Base-by-base conservation (phyloP, 2,888 invertebrate species). In the Sussaba pulchella region DNA sequence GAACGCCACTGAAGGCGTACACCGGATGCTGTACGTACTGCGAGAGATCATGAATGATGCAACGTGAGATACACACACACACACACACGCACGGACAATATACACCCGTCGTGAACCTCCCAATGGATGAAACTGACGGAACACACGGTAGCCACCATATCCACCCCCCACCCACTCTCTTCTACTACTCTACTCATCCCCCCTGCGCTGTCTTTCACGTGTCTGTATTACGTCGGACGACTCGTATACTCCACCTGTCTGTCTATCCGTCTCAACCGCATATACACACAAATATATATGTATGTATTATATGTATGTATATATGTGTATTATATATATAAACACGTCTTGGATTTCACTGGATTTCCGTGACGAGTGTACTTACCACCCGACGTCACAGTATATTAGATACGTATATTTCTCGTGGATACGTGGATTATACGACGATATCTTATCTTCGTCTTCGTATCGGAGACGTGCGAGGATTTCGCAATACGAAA, bases 21-120 rank as follows among this genome's bases (percentile, higher is more conserved):
- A 10, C 21, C 17, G 10, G 3, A 19, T 12, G 41, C 12, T n/a
- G 5, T 54, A 26, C 24, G 41, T n/a, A 41, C n/a, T n/a, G 41
- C 2, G 24, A 45, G 63, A 83, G 81, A 85, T 85, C 85, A 83
- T 73, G 85, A 83, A 85, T 83, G 85, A 85, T 80, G 85, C 83
- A 85, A 81, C 81, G 77, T 66, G 64, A 81, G 64, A 81, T 78
- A 81, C 74, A 82, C 69, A 75, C 12, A 43, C n/a, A n/a, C n/a
- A 43, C 43, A 43, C n/a, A n/a, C n/a, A 43, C 12, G 10, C 69
- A 50, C 70, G 63, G n/a, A 80, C 52, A 66, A 84, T 79, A 83
- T 82, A 84, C 77, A 81, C 73, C 69, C 9, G 57, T n/a, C 31
- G 41, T 24, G 54, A 14, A 8, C 31, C 19, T 57, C 8, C 8